A percentile compares a stretch with the other conserved stretches of the same genome.
Conservation (phyloP, 2,113 vertebrate genomes). For the Cyanoderma ruficeps region DNA sequence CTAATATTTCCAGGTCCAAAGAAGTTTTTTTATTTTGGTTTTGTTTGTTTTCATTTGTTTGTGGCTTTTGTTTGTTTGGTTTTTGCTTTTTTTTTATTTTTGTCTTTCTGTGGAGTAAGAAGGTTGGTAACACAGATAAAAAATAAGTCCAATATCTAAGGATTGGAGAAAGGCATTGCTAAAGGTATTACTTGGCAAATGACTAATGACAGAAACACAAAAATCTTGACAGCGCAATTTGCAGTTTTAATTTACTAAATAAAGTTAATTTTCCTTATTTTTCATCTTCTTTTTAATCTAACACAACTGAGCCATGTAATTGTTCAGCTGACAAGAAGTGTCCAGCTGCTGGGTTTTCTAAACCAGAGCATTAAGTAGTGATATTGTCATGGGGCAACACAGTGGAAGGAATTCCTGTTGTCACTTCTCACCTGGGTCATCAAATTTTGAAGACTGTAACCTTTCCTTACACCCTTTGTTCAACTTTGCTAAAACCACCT, state of each 20-base stretch:
- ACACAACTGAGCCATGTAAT: background rate
- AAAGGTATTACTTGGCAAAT: background rate
- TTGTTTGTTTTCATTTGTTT: background rate
- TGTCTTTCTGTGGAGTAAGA: too few species aligned
- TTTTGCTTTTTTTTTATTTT: too few species aligned
- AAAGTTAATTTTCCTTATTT: background rate
- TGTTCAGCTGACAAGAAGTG: background rate
- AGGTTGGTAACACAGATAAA: background rate
- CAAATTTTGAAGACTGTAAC: background rate
- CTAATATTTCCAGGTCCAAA: background rate
- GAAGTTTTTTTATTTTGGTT: too few species aligned
- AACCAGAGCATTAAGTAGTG: background rate
- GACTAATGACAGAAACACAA: background rate
- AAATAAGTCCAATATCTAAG: background rate
- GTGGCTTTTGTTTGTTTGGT: too few species aligned
- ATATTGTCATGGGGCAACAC: background rate
- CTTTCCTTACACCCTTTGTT: fast-evolving
- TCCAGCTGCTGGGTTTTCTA: background rate
- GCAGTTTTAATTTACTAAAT: background rate
- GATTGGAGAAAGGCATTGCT: background rate
- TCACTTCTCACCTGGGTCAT: background rate
- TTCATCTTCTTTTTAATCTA: background rate
- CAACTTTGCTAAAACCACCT: background rate
- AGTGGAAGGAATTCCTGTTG: background rate
- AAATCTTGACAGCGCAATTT: background rate